phyloP scores from a whole-genome alignment of 92 coral and sea anemone genomes.

The Phenganax marumi region DNA sequence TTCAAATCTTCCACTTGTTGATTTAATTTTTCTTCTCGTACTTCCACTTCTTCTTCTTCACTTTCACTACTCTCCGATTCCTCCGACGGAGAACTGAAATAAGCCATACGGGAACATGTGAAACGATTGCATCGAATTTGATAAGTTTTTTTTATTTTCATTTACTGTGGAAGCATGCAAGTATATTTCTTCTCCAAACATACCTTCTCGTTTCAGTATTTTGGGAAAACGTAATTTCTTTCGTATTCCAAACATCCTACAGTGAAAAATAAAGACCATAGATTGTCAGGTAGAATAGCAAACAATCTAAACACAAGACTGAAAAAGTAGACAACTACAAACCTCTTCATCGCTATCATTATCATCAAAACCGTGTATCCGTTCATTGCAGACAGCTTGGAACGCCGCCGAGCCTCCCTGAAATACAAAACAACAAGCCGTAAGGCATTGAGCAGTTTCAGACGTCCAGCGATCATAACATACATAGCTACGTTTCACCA shows the following conservation, averaged over 20 bases:
- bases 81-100: constrained; percentile 63
- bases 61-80: constrained; percentile 90
- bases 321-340: not conserved
- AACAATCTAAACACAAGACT: not conserved
- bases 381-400: constrained; percentile 93
- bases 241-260: constrained; percentile 96
- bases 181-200: not conserved
- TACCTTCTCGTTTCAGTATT: constrained; percentile 66
- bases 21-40: constrained; percentile 56
- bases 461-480: too few species aligned
- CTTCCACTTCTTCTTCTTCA: constrained; percentile 78
- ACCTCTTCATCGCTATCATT: constrained; percentile 99
- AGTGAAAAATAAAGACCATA: not conserved
- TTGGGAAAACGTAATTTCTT: constrained; percentile 88
- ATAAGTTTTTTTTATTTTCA: too few species aligned
- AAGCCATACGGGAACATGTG: constrained; percentile 61
- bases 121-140: not conserved
- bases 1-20: constrained; percentile 44
- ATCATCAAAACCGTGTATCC: constrained; percentile 94
- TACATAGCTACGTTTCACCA: too few species aligned
- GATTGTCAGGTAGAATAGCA: not conserved
- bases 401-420: constrained; percentile 86
- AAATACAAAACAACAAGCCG: not conserved
- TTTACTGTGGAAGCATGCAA: too few species aligned
- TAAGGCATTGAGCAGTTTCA: too few species aligned